These are phyloP conservation scores for Eremophila alpestris DNA, from an alignment of 2,797 vertebrate species.

Conservation along the genomic window DNA sequence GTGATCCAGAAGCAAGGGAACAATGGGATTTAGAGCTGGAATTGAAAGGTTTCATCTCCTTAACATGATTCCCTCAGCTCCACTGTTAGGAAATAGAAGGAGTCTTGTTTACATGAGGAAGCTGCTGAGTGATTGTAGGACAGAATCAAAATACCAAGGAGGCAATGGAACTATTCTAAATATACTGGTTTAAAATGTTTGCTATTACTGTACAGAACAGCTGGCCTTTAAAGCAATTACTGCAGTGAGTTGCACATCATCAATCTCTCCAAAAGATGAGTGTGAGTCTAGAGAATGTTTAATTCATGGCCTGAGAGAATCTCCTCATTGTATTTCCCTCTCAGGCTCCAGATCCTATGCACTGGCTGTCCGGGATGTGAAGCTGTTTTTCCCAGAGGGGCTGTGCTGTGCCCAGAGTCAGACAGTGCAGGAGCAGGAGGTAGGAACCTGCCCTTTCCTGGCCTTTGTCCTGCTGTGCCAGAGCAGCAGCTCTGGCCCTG, in stretches of 20 bases:
- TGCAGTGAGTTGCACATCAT: constrained; percentile 60
- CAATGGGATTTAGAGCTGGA: not conserved
- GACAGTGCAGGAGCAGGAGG: constrained; percentile 69
- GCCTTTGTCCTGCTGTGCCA: not conserved
- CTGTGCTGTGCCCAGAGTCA: constrained; percentile 66
- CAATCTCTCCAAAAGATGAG: constrained; percentile 57
- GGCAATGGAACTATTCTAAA: constrained; percentile 41
- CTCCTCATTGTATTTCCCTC: constrained; percentile 48
- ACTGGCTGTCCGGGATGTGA: constrained; percentile 70
- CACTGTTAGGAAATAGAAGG: not conserved
- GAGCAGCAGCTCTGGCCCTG: not conserved
- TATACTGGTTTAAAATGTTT: constrained; percentile 60
- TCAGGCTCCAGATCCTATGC: constrained; percentile 75
- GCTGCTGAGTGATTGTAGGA: not conserved
- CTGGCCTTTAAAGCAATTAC: constrained; percentile 68
- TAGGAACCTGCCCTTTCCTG: constrained; percentile 24
- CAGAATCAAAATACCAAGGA: constrained; percentile 28
- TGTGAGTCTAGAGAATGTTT: constrained; percentile 63
- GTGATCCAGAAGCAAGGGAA: not conserved
- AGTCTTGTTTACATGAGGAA: constrained; percentile 14
- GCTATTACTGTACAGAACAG: constrained; percentile 53
- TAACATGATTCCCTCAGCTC: not conserved
- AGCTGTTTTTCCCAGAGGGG: constrained; percentile 76
- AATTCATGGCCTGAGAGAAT: constrained; percentile 65
- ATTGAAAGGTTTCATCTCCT: not conserved